These are phyloP conservation scores for Alcis repandata DNA, from an alignment of 2,888 invertebrate genomes.

Conservation along the genomic window DNA sequence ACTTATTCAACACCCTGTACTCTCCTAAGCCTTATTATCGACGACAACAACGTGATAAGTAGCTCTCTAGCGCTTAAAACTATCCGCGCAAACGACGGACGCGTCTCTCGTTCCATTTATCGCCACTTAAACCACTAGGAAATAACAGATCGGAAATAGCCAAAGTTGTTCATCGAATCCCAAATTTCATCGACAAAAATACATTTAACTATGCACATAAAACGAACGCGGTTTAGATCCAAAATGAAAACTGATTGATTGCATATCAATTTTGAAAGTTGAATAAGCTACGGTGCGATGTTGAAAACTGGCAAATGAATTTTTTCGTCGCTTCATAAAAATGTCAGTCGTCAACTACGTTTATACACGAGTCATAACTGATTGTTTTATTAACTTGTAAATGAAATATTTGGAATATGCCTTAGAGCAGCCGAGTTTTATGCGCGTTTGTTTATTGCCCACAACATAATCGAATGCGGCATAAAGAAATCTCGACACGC, in stretches of 20 bases:
- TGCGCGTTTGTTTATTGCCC: constrained; percentile 30
- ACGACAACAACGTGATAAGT: not conserved
- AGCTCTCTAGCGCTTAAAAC: not conserved
- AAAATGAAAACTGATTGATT: constrained; percentile 54
- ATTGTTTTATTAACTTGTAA: constrained; percentile 43
- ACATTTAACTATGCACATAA: constrained; percentile 52
- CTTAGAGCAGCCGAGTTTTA: constrained; percentile 20
- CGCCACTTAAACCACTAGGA: constrained; percentile 29
- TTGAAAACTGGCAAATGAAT: constrained; percentile 40
- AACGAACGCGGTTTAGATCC: constrained; percentile 50
- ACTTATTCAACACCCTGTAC: constrained; percentile 42
- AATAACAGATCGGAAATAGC: constrained; percentile 25
- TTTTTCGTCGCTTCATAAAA: constrained; percentile 47
- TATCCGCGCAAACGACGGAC: constrained; percentile 10
- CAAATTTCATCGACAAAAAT: constrained; percentile 53
- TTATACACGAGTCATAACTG: constrained; percentile 32
- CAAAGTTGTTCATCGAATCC: constrained; percentile 42
- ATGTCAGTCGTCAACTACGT: constrained; percentile 43
- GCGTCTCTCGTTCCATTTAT: constrained; percentile 6
- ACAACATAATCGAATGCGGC: constrained; percentile 33
- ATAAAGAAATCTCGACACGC: constrained; percentile 31
- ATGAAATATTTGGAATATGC: constrained; percentile 34
- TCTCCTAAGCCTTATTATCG: constrained; percentile 16
- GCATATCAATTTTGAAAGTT: constrained; percentile 50
- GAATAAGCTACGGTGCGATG: constrained; percentile 44